Evolutionary conservation across 2,888 invertebrate species (phyloP).

Genomic region (Atethmia centrago): DNA sequence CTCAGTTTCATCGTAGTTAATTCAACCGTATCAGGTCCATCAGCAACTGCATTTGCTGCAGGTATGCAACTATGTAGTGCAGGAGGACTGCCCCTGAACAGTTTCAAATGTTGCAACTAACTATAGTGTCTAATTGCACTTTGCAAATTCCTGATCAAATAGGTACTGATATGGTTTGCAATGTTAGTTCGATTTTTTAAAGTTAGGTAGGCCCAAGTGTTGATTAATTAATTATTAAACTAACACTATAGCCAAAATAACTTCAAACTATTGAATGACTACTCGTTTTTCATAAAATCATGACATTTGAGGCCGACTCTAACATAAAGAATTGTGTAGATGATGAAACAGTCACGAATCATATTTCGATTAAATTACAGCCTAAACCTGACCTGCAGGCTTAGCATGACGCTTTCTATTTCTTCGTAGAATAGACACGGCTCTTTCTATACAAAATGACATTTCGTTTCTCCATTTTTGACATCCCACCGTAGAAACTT

Average conservation of each 20-base stretch:
- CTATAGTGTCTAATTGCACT: slow-evolving; percentile 31
- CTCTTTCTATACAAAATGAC: too few relatives aligned
- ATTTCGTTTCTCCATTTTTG: too few relatives aligned
- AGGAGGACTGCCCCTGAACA: slow-evolving; percentile 31
- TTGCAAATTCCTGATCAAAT: slow-evolving; percentile 25
- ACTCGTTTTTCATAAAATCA: too few relatives aligned
- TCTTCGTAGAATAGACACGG: too few relatives aligned
- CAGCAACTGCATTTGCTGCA: not conserved
- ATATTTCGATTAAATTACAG: too few relatives aligned
- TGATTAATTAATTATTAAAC: not conserved
- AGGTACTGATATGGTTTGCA: slow-evolving; percentile 19
- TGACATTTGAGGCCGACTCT: too few relatives aligned
- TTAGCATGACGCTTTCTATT: too few relatives aligned
- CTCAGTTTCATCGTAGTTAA: not conserved
- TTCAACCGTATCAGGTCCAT: slow-evolving; percentile 27
- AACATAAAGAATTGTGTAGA: too few relatives aligned
- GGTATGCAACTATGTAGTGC: slow-evolving; percentile 31
- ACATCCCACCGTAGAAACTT: too few relatives aligned
- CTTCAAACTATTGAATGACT: not conserved
- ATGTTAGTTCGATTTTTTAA: not conserved
- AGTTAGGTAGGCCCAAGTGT: not conserved
- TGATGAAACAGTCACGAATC: too few relatives aligned
- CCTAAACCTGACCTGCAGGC: too few relatives aligned
- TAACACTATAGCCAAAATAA: not conserved
- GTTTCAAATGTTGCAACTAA: slow-evolving; percentile 8